These are phyloP conservation scores for Acrobasis consociella DNA, from an alignment of 2,888 invertebrate species.

Conservation along the genomic window DNA sequence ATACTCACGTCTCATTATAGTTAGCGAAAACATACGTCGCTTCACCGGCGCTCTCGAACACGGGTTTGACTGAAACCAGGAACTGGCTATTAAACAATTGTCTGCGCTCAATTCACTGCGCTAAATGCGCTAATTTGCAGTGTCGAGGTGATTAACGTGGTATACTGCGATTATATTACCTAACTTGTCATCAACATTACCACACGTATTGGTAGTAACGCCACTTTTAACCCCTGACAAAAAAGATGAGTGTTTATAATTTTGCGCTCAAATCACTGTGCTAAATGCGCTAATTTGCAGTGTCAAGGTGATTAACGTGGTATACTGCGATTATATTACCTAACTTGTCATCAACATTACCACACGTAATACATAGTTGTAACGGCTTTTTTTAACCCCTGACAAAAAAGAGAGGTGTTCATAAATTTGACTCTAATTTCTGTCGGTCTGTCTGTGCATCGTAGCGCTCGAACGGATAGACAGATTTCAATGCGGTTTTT, in stretches of 20 bases:
- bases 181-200: background rate
- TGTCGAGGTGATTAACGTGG: background rate
- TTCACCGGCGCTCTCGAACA: conserved; percentile 48
- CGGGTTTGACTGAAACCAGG: conserved; percentile 57
- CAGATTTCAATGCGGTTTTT: no score
- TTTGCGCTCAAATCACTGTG: background rate
- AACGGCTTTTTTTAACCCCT: no score
- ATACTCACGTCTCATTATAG: conserved; percentile 53
- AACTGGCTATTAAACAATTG: conserved; percentile 18
- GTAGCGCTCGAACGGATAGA: no score
- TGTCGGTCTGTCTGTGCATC: no score
- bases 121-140: background rate
- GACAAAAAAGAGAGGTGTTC: no score
- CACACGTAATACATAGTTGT: no score
- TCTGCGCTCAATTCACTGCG: background rate
- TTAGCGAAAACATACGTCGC: conserved; percentile 50
- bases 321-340: background rate
- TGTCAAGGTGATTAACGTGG: background rate
- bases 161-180: background rate
- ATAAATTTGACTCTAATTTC: no score
- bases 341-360: background rate
- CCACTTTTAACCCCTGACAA: no score
- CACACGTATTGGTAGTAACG: no score
- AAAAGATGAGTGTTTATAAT: no score
- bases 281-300: background rate